Evolutionary conservation across 1,140 invertebrate species (phyloP).

Genomic region (Heterodera schachtii): DNA sequence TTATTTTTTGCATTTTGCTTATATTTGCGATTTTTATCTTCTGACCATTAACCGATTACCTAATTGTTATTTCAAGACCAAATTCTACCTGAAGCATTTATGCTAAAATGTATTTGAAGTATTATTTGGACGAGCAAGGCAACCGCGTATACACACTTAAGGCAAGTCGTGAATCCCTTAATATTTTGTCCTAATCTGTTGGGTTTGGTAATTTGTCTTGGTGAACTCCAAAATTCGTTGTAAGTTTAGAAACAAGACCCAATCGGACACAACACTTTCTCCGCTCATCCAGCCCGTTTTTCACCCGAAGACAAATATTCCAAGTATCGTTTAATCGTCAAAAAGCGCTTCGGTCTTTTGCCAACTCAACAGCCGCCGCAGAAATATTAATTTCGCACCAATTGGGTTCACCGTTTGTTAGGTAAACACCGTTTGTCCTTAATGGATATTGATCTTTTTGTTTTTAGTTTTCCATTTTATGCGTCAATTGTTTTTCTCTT

Average conservation of each 20-base stretch:
- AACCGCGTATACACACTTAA: constrained; percentile 70
- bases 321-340: constrained; percentile 82
- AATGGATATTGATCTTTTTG: not conserved
- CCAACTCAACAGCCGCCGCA: constrained; percentile 68
- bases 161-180: constrained; percentile 49
- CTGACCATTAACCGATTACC: not conserved
- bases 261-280: constrained; percentile 78
- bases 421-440: too few species aligned
- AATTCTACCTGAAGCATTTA: not conserved
- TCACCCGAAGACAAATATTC: constrained; percentile 95
- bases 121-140: constrained; percentile 68
- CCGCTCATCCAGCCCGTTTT: constrained; percentile 89
- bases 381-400: constrained; percentile 12
- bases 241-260: constrained; percentile 75
- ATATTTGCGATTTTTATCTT: not conserved
- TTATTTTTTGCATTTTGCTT: not conserved
- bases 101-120: constrained; percentile 69
- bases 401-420: too few species aligned
- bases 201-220: too few species aligned
- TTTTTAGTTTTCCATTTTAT: not conserved
- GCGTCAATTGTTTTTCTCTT: constrained; percentile 3
- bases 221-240: too few species aligned
- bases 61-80: not conserved
- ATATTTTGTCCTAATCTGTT: too few species aligned
- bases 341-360: constrained; percentile 84